A percentile compares a stretch with the other conserved stretches of the same genome.
Evolutionary conservation across 1,140 invertebrate species (phyloP).

Genomic region (Drosophila subobscura): DNA sequence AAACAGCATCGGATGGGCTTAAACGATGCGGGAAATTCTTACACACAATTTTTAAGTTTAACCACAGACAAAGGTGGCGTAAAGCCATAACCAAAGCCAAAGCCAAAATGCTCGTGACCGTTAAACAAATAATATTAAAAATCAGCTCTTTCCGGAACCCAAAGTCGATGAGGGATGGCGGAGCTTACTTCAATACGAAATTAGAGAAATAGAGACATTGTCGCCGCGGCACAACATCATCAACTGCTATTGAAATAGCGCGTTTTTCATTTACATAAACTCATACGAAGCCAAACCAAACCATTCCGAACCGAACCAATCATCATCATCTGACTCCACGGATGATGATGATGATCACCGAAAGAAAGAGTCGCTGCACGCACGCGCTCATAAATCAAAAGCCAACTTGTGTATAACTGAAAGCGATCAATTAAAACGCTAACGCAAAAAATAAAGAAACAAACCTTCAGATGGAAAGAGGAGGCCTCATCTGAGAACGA

Average conservation of each 20-base stretch:
- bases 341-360: constrained; percentile 34
- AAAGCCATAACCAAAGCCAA: constrained; percentile 43
- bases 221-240: constrained; percentile 76
- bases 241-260: constrained; percentile 75
- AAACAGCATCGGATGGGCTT: constrained; percentile 74
- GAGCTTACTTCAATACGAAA: constrained; percentile 53
- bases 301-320: constrained; percentile 24
- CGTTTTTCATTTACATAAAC: constrained; percentile 59
- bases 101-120: constrained; percentile 73
- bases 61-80: constrained; percentile 47
- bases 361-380: constrained; percentile 69
- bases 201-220: constrained; percentile 81
- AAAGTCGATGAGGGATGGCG: constrained; percentile 26
- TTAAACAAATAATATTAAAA: constrained; percentile 81
- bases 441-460: constrained; percentile 73
- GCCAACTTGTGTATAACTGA: constrained; percentile 80
- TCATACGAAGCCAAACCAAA: constrained; percentile 34
- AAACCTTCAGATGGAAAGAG: constrained; percentile 54
- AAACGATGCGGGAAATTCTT: constrained; percentile 80
- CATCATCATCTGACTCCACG: not conserved
- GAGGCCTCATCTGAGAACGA: constrained; percentile 35
- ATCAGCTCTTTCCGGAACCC: constrained; percentile 42
- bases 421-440: constrained; percentile 82
- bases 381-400: constrained; percentile 79
- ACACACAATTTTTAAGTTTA: constrained; percentile 55